phyloP scores from a whole-genome alignment of 1,140 invertebrate species.

The Sipha flava region DNA sequence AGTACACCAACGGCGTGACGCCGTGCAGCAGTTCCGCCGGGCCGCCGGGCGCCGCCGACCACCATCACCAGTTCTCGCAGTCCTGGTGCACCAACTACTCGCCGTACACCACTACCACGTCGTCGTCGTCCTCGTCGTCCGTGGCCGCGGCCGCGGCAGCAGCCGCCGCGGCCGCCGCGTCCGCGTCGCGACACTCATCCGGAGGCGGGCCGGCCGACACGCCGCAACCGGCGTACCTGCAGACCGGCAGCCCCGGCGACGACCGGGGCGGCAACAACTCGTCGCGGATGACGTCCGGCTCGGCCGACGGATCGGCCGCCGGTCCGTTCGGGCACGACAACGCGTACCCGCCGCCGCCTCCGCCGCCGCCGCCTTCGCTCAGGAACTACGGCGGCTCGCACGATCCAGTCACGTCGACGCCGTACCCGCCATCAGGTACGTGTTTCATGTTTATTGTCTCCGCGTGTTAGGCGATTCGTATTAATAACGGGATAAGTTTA shows the following conservation, averaged over 20 bases:
- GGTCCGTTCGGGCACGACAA: slow-evolving; percentile 57
- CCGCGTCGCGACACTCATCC: slow-evolving; percentile 54
- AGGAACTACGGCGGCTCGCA: neutral
- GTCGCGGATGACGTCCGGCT: slow-evolving; percentile 47
- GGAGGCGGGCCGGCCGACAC: slow-evolving; percentile 52
- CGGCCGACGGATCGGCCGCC: slow-evolving; percentile 63
- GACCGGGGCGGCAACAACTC: slow-evolving; percentile 55
- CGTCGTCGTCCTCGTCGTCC: slow-evolving; percentile 52
- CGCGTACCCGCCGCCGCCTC: slow-evolving; percentile 65
- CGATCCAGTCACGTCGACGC: slow-evolving; percentile 64
- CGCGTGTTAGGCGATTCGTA: neutral
- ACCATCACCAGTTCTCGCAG: slow-evolving; percentile 60
- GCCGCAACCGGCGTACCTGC: slow-evolving; percentile 57
- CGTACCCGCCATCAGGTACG: slow-evolving; percentile 70
- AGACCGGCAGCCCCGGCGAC: slow-evolving; percentile 51
- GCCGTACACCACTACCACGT: slow-evolving; percentile 50
- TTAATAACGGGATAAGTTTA: too few relatives aligned
- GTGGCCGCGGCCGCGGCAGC: slow-evolving; percentile 49
- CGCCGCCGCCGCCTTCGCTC: slow-evolving; percentile 53
- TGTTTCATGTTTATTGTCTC: slow-evolving; percentile 17
- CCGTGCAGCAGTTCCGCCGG: slow-evolving; percentile 49
- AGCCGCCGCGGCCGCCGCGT: slow-evolving; percentile 48
- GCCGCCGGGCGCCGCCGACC: slow-evolving; percentile 51
- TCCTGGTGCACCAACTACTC: slow-evolving; percentile 63
- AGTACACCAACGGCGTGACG: slow-evolving; percentile 48